phyloP scores from a whole-genome alignment of 2,888 invertebrate species.

The Arge pagana region DNA sequence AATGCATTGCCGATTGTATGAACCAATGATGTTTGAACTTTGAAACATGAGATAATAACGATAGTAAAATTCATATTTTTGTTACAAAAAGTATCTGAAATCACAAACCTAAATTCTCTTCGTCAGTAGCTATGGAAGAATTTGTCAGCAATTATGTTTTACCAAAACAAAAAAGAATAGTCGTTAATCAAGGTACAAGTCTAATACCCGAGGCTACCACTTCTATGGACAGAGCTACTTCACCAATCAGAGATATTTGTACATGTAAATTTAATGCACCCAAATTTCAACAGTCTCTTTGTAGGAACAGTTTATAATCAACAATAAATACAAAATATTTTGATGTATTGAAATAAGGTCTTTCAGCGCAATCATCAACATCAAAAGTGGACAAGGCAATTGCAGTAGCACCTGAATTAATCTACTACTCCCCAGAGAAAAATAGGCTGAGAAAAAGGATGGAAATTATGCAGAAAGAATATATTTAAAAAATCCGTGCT shows the following conservation, averaged over 20 bases:
- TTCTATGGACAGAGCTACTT: constrained; percentile 1
- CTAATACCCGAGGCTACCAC: not conserved
- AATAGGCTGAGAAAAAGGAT: constrained; percentile 16
- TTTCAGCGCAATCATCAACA: not conserved
- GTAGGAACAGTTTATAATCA: not conserved
- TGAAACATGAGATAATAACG: constrained; percentile 16
- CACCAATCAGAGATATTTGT: not conserved
- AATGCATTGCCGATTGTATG: constrained; percentile 16
- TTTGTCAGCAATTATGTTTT: not conserved
- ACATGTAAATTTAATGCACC: not conserved
- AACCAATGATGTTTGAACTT: constrained; percentile 23
- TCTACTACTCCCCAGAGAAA: not conserved
- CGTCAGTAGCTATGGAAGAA: not conserved
- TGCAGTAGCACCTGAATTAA: not conserved
- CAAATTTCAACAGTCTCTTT: not conserved
- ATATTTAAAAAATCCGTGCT: constrained; percentile 1
- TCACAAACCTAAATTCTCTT: not conserved
- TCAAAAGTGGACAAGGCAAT: not conserved
- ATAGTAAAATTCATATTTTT: constrained; percentile 5
- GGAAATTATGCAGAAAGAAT: not conserved
- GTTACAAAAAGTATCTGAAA: constrained; percentile 10
- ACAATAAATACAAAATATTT: not conserved
- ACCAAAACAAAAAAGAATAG: constrained; percentile 10
- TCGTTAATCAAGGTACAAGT: not conserved
- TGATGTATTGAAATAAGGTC: not conserved